phyloP scores from a whole-genome alignment of 2,797 vertebrate species.

The Rhynchonycteris naso region DNA sequence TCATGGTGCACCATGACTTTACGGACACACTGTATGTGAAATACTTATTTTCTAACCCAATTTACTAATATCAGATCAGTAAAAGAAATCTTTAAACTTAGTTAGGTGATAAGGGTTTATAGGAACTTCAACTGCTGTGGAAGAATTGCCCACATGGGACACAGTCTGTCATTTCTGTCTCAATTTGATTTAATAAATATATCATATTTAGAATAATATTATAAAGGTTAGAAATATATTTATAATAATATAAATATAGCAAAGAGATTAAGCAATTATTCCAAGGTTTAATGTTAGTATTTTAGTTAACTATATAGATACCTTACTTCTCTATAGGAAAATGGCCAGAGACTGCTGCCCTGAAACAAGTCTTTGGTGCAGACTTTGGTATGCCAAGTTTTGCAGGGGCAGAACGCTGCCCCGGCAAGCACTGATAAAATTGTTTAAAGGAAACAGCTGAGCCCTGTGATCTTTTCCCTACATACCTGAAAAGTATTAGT shows the following conservation, averaged over 20 bases:
- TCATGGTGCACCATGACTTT: too few relatives aligned
- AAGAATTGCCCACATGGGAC: background rate
- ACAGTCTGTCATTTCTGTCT: background rate
- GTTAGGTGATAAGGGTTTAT: background rate
- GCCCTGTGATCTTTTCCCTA: too few relatives aligned
- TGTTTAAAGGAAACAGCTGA: too few relatives aligned
- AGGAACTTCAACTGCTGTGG: background rate
- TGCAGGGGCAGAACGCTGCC: too few relatives aligned
- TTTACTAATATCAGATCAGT: constrained; percentile 6
- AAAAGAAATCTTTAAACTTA: constrained; percentile 38
- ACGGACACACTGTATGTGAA: too few relatives aligned
- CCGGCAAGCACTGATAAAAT: too few relatives aligned
- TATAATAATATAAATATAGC: constrained; percentile 26
- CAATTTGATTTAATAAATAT: background rate
- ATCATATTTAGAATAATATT: background rate
- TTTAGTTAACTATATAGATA: constrained; percentile 12
- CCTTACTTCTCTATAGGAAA: too few relatives aligned
- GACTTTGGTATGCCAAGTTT: too few relatives aligned
- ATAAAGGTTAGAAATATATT: background rate
- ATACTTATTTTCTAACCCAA: constrained; percentile 36
- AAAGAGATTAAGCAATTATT: background rate
- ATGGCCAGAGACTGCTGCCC: too few relatives aligned
- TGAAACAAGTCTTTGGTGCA: too few relatives aligned
- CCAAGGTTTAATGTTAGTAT: background rate
- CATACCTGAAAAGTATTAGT: too few relatives aligned